Percentiles rank a stretch among this genome's conserved stretches.
Conservation (phyloP, 35 echinoderm and acorn worm species). For the Apostichopus parvimensis region DNA sequence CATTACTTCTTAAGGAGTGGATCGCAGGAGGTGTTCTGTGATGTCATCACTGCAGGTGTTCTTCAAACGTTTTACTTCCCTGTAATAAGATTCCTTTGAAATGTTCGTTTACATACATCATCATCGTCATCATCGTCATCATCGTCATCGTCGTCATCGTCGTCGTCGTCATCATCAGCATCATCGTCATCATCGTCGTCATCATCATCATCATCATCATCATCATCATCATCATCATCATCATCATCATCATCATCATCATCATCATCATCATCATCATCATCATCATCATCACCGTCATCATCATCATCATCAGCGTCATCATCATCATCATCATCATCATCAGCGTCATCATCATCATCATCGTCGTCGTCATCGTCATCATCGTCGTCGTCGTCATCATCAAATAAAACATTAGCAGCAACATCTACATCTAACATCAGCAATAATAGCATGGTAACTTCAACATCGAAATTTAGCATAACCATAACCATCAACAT, state of each 20-base stretch:
- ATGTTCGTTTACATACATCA: not conserved
- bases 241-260: not conserved
- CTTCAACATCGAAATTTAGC: not conserved
- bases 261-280: not conserved
- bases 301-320: not conserved
- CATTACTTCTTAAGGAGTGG: too few relatives aligned
- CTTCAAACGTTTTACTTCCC: too few relatives aligned
- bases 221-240: not conserved
- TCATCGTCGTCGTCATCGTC: too few relatives aligned
- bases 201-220: not conserved
- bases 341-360: too few relatives aligned
- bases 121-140: not conserved
- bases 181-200: not conserved
- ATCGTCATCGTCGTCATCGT: not conserved
- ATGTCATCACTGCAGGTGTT: not conserved
- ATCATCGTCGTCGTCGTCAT: too few relatives aligned
- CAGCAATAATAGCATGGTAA: not conserved
- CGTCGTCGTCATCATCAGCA: not conserved
- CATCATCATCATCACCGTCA: not conserved
- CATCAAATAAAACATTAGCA: too few relatives aligned
- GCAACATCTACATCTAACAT: not conserved
- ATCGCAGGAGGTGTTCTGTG: too few relatives aligned
- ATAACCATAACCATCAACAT: too few relatives aligned
- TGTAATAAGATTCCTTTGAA: too few relatives aligned
- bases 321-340: not conserved